phyloP scores from a whole-genome alignment of 2,888 invertebrate genomes.

The Anoncus sp. region DNA sequence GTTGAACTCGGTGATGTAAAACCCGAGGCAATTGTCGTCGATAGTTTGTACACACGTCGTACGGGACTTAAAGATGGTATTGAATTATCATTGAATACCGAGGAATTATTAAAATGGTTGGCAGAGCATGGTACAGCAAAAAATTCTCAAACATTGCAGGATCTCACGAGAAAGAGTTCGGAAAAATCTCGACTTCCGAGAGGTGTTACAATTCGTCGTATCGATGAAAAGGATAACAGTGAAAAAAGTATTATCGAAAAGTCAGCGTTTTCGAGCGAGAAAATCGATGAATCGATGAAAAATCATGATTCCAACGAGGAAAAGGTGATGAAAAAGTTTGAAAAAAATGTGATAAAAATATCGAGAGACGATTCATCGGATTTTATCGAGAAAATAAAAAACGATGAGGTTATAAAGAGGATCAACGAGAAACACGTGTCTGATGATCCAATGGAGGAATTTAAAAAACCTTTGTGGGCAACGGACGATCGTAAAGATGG shows the following conservation, averaged over 20 bases:
- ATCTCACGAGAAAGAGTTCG: not conserved
- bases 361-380: conserved; percentile 2
- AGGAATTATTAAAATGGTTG: not conserved
- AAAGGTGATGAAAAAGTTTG: not conserved
- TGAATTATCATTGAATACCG: not conserved
- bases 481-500: conserved; percentile 54
- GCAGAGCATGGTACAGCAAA: not conserved
- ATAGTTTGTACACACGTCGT: not conserved
- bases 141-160: not conserved
- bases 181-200: not conserved
- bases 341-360: not conserved
- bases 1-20: conserved; percentile 74
- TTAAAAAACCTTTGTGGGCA: conserved; percentile 61
- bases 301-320: not conserved
- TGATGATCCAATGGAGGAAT: conserved; percentile 64
- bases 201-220: no score
- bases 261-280: no score
- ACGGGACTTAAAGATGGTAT: not conserved
- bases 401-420: conserved; percentile 2
- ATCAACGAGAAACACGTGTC: conserved; percentile 25
- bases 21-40: not conserved
- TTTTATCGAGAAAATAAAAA: conserved; percentile 27
- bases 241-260: no score
- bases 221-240: no score
- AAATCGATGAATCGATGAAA: not conserved